A percentile compares a stretch with the other conserved stretches of the same genome.
Evolutionary conservation across 2,888 invertebrate genomes (phyloP).

Genomic region (Rhagophthalmus giganteus): DNA sequence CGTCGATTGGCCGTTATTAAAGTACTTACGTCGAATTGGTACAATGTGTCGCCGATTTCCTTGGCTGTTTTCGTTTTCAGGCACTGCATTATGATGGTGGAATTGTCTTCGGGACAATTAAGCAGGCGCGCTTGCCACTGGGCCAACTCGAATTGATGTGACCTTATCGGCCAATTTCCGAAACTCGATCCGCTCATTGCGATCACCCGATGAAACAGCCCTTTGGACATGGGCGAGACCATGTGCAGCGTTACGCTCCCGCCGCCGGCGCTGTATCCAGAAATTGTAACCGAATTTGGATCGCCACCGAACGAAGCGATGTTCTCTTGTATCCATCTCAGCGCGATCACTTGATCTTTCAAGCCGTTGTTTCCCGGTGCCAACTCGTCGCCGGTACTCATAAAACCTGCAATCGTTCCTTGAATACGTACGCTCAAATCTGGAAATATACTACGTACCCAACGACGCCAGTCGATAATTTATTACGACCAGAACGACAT

Average conservation of each 20-base stretch:
- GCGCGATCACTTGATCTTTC: conserved; percentile 69
- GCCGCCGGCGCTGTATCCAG: conserved; percentile 61
- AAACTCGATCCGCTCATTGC: conserved; percentile 68
- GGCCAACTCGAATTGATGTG: conserved; percentile 62
- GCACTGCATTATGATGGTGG: conserved; percentile 63
- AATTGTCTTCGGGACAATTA: conserved; percentile 61
- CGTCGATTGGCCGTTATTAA: not conserved
- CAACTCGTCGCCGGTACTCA: conserved; percentile 65
- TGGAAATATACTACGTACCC: conserved; percentile 36
- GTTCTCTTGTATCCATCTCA: conserved; percentile 69
- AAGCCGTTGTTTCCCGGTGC: conserved; percentile 72
- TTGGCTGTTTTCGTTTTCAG: conserved; percentile 59
- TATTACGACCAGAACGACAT: conserved; percentile 62
- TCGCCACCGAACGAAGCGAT: conserved; percentile 71
- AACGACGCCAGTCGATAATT: conserved; percentile 63
- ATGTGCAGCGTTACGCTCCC: conserved; percentile 49
- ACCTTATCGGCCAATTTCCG: conserved; percentile 59
- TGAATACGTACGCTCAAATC: not conserved
- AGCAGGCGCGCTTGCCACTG: conserved; percentile 64
- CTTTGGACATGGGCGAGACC: conserved; percentile 6
- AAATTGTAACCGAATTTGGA: conserved; percentile 64
- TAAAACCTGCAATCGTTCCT: conserved; percentile 42
- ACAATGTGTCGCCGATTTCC: conserved; percentile 57
- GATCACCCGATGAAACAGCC: conserved; percentile 71
- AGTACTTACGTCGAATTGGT: conserved; percentile 54